Conservation (phyloP, 2,888 invertebrate genomes). For the Mellilla xanthometata region DNA sequence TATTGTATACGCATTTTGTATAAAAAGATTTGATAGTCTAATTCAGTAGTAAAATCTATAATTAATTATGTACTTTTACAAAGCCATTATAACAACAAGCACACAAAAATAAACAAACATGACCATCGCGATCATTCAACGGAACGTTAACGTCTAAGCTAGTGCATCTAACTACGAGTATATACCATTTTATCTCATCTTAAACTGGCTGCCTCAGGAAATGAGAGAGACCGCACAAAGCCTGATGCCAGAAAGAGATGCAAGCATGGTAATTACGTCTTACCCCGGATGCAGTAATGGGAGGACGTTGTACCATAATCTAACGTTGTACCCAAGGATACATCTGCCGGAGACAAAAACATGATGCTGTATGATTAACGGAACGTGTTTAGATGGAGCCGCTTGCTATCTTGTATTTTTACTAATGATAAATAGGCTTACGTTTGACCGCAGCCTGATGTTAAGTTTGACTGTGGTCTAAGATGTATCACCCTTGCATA, state of each 20-base stretch:
- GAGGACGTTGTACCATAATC: conserved; percentile 13
- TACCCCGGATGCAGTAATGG: conserved; percentile 16
- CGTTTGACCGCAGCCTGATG: no score
- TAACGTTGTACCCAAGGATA: conserved; percentile 6
- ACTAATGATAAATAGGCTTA: no score
- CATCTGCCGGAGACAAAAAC: conserved; percentile 7
- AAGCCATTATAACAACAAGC: no score
- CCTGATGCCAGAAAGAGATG: conserved; percentile 5
- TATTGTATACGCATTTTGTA: no score
- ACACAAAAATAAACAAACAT: no score
- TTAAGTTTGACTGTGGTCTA: no score
- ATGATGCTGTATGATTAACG: conserved; percentile 8
- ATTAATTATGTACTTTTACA: no score
- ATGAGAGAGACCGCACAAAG: conserved; percentile 4
- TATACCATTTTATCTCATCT: conserved; percentile 6
- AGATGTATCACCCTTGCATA: no score
- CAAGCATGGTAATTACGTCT: conserved; percentile 4
- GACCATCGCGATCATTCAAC: neutral
- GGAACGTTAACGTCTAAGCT: conserved; percentile 2
- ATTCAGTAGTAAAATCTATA: no score
- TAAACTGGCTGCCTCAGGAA: conserved; percentile 1
- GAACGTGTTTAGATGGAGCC: conserved; percentile 7
- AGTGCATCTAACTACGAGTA: conserved; percentile 1
- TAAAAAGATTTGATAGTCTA: no score
- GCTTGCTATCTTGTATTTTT: neutral